Base-by-base conservation (phyloP, 2,888 invertebrate genomes). In the Heterodera filipjevi region DNA sequence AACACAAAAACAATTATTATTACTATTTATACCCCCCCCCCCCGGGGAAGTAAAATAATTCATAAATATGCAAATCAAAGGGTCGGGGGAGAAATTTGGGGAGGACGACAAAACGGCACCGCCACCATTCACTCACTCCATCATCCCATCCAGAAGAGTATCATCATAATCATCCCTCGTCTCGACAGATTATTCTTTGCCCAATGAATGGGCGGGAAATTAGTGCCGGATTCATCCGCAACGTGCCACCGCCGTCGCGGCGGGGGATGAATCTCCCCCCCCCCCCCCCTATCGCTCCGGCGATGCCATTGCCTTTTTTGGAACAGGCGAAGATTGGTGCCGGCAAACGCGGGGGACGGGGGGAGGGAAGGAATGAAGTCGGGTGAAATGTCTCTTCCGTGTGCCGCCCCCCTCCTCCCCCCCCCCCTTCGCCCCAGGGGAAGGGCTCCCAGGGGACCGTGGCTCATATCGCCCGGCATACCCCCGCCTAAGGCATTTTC, bases 171-270 rank as follows among this genome's bases (percentile, higher is more conserved):
- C 46, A 49, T 49, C 46, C 6, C 3, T 49, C 46, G 2, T 49
- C 12, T 49, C 46, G 46, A 22, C 53, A 53, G 19, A 53, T 53
- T 53, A 53, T 53, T 49, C 46, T 2, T 14, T 49, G 6, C 19
- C 8, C 59, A 59, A 59, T 59, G 59, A 59, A 59, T 59, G 22
- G 22, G 27, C 3, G 59, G n/a, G 59, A n/a, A 59, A 59, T 59
- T 59, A 59, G 59, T n/a, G 59, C 59, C 59, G 59, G 53, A 59
- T 59, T 59, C 59, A 59, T n/a, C 59, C n/a, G 59, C 22, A 59
- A 53, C 53, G 19, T 22, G 12, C 19, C 46, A 14, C 46, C 19
- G 46, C 46, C 12, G 46, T n/a, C n/a, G 46, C 2, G 12, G 46
- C 2, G 14, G 2, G 46, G 46, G 46, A 19, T 14, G 6, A 2